phyloP scores from a whole-genome alignment of 2,113 vertebrate species.

The Seriola aureovittata region DNA sequence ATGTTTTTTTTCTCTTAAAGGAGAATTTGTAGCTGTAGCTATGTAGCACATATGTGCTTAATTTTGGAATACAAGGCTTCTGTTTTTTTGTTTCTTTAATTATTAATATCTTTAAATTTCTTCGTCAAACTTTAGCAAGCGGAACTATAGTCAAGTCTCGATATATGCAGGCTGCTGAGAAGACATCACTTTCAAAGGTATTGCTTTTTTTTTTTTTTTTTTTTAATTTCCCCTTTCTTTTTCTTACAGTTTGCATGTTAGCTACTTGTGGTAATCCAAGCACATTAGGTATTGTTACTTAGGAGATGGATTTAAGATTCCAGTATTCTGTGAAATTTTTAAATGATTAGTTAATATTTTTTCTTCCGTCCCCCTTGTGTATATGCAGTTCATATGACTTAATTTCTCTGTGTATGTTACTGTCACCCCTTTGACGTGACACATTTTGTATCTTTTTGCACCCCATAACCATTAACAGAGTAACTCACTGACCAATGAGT shows the following conservation, averaged over 20 bases:
- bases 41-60: too few species aligned
- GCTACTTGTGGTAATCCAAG: neutral
- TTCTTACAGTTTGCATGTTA: neutral
- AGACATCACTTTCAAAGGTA: constrained; percentile 80
- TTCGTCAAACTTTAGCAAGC: constrained; percentile 57
- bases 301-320: neutral
- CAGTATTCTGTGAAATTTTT: neutral
- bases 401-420: neutral
- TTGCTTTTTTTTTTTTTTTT: neutral
- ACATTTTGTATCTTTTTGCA: neutral
- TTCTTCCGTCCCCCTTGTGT: neutral
- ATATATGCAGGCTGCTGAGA: constrained; percentile 81
- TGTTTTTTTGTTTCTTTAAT: too few species aligned
- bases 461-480: constrained; percentile 55
- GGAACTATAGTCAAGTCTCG: constrained; percentile 82
- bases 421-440: neutral
- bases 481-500: constrained; percentile 74
- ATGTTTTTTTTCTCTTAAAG: too few species aligned
- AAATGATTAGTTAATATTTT: neutral
- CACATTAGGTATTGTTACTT: neutral
- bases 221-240: neutral
- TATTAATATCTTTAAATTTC: neutral
- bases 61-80: too few species aligned
- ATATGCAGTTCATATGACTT: neutral
- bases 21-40: too few species aligned